Evolutionary conservation across 2,797 vertebrate genomes (phyloP), one percentile per base, ranked within the genome.

Genomic region (Heterohyrax brucei): DNA sequence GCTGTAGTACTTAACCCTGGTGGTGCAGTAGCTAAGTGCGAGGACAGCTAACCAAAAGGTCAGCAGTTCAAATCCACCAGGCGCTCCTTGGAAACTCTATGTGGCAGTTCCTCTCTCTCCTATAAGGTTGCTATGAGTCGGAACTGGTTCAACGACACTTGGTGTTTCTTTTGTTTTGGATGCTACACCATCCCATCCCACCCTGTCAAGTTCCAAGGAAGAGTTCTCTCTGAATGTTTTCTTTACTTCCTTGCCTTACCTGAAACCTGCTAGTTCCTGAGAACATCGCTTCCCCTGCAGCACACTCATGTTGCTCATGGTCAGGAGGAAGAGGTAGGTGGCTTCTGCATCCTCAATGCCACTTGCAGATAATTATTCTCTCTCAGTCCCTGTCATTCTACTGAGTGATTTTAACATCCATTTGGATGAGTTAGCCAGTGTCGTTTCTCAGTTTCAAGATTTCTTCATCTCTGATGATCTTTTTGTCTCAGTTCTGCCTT

Each of bases 311-410:
- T 24, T 28, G 53, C 21, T 89, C 44, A 4, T 48, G 39, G 39
- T 70, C 66, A 26, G 10, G 0, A 48, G 19, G 30, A 50, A 56
- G 19, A 16, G 87, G 53, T 48, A 44, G 33, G 19, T 39, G 28
- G 8, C 46, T 94, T 85, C 33, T 59, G 50, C 70, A 48, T 95
- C 84, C 70, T 75, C 79, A 77, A 1, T 33, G 59, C 44, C 59
- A 30, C 56, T 56, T 92, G 64, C 77, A 68, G 61, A 75, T 64
- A 87, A 87, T 68, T 75, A 75, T 77, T 18, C 66, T 95, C 81
- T 86, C 12, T 24, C 66, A 33, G 26, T 68, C 70, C 75, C 30
- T 93, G 75, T 73, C 46, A 22, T 46, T 83, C 30, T 87, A 62
- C 61, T 84, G 53, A 33, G 33, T 82, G 83, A 88, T 77, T 81